These are phyloP conservation scores for Dicerorhinus sumatrensis DNA, from an alignment of 2,113 vertebrate species.

Conservation along the genomic window DNA sequence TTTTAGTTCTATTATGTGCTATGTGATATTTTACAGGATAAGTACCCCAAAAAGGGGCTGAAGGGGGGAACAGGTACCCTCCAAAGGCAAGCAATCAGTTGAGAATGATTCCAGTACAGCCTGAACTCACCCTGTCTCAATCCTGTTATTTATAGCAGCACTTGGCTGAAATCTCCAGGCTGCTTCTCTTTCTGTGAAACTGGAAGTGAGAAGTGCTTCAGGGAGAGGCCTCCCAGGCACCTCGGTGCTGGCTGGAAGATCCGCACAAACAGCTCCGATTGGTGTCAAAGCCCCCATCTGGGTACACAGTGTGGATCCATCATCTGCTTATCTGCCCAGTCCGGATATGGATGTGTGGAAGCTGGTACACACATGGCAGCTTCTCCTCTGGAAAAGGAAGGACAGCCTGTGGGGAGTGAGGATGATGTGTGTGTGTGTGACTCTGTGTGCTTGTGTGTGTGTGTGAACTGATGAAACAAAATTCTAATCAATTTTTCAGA, in stretches of 20 bases:
- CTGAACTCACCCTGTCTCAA: neutral
- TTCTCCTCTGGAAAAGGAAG: slow-evolving; percentile 43
- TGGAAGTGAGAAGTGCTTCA: slow-evolving; percentile 30
- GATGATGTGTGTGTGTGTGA: neutral
- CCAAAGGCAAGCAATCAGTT: neutral
- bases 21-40: slow-evolving; percentile 51
- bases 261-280: neutral
- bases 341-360: slow-evolving; percentile 9
- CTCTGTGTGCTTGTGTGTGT: too few species aligned
- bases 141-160: slow-evolving; percentile 34
- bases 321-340: neutral
- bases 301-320: neutral
- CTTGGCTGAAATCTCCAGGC: neutral
- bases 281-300: slow-evolving; percentile 60
- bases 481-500: neutral
- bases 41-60: neutral
- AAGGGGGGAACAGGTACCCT: neutral
- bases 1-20: neutral
- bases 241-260: neutral
- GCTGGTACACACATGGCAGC: neutral
- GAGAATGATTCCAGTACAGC: neutral
- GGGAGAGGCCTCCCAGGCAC: neutral
- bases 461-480: neutral
- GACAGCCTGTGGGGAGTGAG: neutral
- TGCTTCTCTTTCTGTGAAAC: slow-evolving; percentile 21